These are phyloP conservation scores for Drosophila eugracilis DNA, from an alignment of 1,140 invertebrate species.

Conservation along the genomic window DNA sequence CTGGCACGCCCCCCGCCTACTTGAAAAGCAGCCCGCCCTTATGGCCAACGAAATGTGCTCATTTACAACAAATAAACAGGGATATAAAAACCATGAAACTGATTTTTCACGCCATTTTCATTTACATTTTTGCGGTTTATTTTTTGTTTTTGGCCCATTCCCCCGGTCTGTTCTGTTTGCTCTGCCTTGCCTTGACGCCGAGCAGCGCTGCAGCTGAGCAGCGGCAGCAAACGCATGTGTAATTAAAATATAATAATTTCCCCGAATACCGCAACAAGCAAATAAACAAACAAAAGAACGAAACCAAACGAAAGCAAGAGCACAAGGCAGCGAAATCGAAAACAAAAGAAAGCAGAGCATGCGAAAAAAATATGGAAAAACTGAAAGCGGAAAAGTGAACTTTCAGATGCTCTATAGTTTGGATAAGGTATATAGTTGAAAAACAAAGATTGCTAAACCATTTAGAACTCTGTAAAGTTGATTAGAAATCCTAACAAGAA, in stretches of 20 bases:
- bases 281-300: slow-evolving; percentile 53
- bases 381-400: not conserved
- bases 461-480: not conserved
- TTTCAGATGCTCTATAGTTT: not conserved
- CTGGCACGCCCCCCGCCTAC: slow-evolving; percentile 9
- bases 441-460: not conserved
- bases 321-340: slow-evolving; percentile 39
- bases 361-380: slow-evolving; percentile 15
- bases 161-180: slow-evolving; percentile 52
- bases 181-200: slow-evolving; percentile 36
- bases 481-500: not conserved
- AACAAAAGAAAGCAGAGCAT: slow-evolving; percentile 35
- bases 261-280: slow-evolving; percentile 51
- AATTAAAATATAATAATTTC: slow-evolving; percentile 84
- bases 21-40: not conserved
- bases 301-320: slow-evolving; percentile 26
- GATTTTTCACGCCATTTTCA: slow-evolving; percentile 83
- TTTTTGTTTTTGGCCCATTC: slow-evolving; percentile 33
- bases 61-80: slow-evolving; percentile 81
- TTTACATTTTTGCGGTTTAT: slow-evolving; percentile 72
- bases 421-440: not conserved
- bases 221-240: slow-evolving; percentile 65
- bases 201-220: slow-evolving; percentile 26
- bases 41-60: slow-evolving; percentile 25
- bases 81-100: slow-evolving; percentile 83